These are phyloP conservation scores for Hydraecia micacea DNA, from an alignment of 2,888 invertebrate genomes.

Conservation along the genomic window DNA sequence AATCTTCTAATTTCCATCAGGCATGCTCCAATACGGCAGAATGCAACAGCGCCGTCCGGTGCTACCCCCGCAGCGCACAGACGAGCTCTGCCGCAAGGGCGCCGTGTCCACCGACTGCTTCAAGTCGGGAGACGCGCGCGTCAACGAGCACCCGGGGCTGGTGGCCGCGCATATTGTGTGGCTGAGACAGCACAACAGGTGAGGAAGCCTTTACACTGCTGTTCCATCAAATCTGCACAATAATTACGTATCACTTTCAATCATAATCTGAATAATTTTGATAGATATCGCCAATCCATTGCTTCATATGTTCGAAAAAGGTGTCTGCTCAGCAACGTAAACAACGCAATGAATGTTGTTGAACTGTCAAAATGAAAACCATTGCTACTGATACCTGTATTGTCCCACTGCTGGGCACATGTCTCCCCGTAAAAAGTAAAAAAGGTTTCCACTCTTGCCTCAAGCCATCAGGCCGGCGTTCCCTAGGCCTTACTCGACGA, in stretches of 20 bases:
- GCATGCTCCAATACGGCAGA: slow-evolving; percentile 91
- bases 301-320: too few relatives aligned
- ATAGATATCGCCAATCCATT: too few relatives aligned
- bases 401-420: too few relatives aligned
- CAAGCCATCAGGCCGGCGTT: background rate
- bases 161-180: slow-evolving; percentile 94
- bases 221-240: background rate
- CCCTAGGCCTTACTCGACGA: too few relatives aligned
- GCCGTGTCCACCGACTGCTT: slow-evolving; percentile 94
- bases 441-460: background rate
- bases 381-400: too few relatives aligned
- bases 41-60: slow-evolving; percentile 91
- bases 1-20: slow-evolving; percentile 62
- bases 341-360: too few relatives aligned
- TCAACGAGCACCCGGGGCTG: slow-evolving; percentile 95
- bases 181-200: slow-evolving; percentile 93
- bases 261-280: too few relatives aligned
- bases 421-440: too few relatives aligned
- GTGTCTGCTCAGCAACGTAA: too few relatives aligned
- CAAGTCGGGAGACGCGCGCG: slow-evolving; percentile 94
- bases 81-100: slow-evolving; percentile 93
- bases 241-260: too few relatives aligned
- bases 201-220: background rate
- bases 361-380: too few relatives aligned
- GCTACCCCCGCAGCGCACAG: slow-evolving; percentile 90